Evolutionary conservation across 2,113 vertebrate species (phyloP), one percentile per base, ranked within the genome.

Genomic region (Brachypteracias leptosomus): DNA sequence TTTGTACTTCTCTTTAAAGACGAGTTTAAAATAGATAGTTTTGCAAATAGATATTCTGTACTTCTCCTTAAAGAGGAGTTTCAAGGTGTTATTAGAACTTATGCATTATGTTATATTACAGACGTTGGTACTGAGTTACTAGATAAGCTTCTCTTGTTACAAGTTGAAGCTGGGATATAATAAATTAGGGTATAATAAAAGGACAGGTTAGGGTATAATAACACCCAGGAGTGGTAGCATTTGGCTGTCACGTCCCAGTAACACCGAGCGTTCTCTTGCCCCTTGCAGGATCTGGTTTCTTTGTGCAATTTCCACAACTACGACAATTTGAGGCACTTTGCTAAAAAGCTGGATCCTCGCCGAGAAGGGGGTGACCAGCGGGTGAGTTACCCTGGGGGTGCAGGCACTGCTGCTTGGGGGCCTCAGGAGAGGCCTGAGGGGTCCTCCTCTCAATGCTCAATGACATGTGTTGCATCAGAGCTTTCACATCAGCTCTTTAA

Each of bases 261-360:
- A 52, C 87, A 66, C 90, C 21, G 6, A 13, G 1, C 3, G 9
- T 52, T 95, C 47, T 96, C 3, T 88, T 36, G 81, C 88, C 85
- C 29, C 93, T 97, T 95, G 35, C 96, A 99, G 99, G 99, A 99
- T 95, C 98, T 99, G 95, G 99, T 99, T 95, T 99, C 99, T 47
- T 97, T 99, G 84, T 99, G 97, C 94, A 99, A 99, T 98, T 99
- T 99, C 96, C 99, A 99, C 98, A 99, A 99, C 98, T 99, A 99
- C 58, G 99, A 99, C 93, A 99, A 99, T 96, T 97, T 99, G 98
- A 98, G 99, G 85, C 99, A 99, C 97, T 99, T 99, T 95, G 99
- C 99, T 21, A 99, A 99, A 98, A 99, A 99, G 88, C 99, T 99
- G 94, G 99, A 99, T 97, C 99, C 99, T 96, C 99, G 99, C 85